Evolutionary conservation across 2,113 vertebrate species (phyloP), one percentile per base, ranked within the genome.

Genomic region (Bos taurus): DNA sequence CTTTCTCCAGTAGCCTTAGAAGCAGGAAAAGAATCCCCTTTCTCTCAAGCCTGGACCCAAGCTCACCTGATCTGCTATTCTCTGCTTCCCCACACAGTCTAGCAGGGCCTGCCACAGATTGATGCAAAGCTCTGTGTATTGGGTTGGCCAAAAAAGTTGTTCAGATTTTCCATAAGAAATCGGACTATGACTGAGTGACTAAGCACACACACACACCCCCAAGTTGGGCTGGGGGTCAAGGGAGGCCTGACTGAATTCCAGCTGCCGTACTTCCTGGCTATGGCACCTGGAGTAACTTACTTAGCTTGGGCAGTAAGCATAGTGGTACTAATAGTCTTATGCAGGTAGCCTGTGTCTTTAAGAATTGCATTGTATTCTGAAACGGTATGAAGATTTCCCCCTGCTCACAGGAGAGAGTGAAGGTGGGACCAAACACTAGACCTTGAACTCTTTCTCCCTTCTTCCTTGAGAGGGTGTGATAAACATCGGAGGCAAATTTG

Each of bases 161-260:
- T 77, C 0, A 6, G 36, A 14, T 77, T 43, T 43, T 7, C 71
- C 40, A 48, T 52, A 48, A 30, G 50, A 67, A 11, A 5, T 5
- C 33, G 19, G n/a, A 71, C n/a, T 23, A 40, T 23, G 7, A 17
- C 30, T n/a, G 67, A 71, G 67, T 12, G 67, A 23, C n/a, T 71
- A 71, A 71, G 9, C 2, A 0, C 17, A 3, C 67, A 11, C 17
- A 23, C 17, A 3, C 30, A 2, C 62, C 1, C 30, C 7, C 62
- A 3, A 12, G 10, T 71, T 71, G n/a, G n/a, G 9, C 23, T 89
- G 36, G 46, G 7, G 4, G 9, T 60, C 60, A 30, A 13, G 19
- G 10, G 25, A 23, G 36, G 46, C 57, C 50, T 64, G 46, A 14
- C 88, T 89, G 33, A 82, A 48, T 62, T 59, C 77, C 85, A n/a